Percentiles rank a stretch among this genome's conserved stretches.
Conservation (phyloP, 2,888 invertebrate species). For the Agriopis aurantiaria region DNA sequence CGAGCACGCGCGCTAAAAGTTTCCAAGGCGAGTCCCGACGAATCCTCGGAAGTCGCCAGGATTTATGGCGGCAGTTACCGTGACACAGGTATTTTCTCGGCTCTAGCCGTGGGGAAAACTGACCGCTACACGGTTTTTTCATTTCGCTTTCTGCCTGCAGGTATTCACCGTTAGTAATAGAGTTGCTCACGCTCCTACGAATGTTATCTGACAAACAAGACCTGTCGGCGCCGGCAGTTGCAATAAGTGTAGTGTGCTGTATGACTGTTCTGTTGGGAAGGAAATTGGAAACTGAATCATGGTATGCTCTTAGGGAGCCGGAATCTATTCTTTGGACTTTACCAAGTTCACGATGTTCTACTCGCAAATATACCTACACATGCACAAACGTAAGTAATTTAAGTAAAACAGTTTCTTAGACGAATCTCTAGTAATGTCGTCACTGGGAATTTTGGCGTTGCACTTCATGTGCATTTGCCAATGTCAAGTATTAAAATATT, state of each 20-base stretch:
- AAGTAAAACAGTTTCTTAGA: no score
- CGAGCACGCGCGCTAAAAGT: slow-evolving; percentile 73
- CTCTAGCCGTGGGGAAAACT: slow-evolving; percentile 46
- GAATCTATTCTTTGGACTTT: neutral
- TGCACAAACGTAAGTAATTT: neutral
- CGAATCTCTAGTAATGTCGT: no score
- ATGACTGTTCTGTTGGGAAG: slow-evolving; percentile 20
- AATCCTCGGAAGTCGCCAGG: slow-evolving; percentile 76
- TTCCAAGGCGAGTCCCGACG: slow-evolving; percentile 61
- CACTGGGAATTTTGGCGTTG: no score
- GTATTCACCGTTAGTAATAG: slow-evolving; percentile 28
- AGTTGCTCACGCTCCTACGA: slow-evolving; percentile 34
- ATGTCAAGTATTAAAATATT: no score
- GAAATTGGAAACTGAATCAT: slow-evolving; percentile 27
- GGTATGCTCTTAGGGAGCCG: slow-evolving; percentile 2
- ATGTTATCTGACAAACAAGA: slow-evolving; percentile 38
- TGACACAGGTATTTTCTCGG: slow-evolving; percentile 77
- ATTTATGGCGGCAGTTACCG: slow-evolving; percentile 79
- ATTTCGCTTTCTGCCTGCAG: slow-evolving; percentile 15
- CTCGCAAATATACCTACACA: neutral
- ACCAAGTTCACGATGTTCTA: neutral
- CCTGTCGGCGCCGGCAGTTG: slow-evolving; percentile 21
- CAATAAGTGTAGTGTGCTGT: slow-evolving; percentile 15
- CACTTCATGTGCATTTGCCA: no score
- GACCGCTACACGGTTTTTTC: slow-evolving; percentile 55